These are phyloP conservation scores for Chondrosia reniformis DNA, from an alignment of 37 sponge, comb jelly and placozoan genomes.

Conservation along the genomic window DNA sequence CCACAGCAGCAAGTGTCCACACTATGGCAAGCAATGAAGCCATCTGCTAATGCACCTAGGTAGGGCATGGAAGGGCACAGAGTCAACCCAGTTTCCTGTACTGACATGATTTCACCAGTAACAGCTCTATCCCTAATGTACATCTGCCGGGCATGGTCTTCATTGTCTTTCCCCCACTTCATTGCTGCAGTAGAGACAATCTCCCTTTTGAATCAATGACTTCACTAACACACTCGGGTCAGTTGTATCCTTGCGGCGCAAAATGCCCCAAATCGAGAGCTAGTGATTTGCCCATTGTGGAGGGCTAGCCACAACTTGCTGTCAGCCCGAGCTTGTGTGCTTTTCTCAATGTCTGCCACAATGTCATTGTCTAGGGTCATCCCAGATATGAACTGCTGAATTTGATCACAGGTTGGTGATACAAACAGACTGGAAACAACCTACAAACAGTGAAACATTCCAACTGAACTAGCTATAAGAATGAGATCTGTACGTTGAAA, in stretches of 20 bases:
- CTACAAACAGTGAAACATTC: not conserved
- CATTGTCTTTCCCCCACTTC: not conserved
- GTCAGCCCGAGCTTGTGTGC: not conserved
- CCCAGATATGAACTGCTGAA: not conserved
- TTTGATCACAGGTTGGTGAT: not conserved
- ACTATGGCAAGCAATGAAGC: not conserved
- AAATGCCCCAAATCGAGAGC: not conserved
- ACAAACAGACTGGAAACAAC: not conserved
- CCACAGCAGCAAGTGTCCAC: not conserved
- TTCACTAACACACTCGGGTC: not conserved
- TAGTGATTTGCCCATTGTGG: not conserved
- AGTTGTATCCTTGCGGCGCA: not conserved
- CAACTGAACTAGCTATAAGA: not conserved
- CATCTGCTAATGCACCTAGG: not conserved
- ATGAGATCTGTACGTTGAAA: not conserved
- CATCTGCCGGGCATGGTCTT: not conserved
- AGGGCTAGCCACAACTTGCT: not conserved
- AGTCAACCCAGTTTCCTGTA: not conserved
- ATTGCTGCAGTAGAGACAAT: not conserved
- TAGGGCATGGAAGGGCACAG: not conserved
- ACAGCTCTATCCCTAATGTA: not conserved
- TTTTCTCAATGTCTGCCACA: not conserved
- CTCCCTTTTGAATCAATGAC: not conserved
- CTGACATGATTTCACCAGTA: not conserved
- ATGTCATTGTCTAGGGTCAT: not conserved